Evolutionary conservation across 1,140 invertebrate genomes (phyloP).

Genomic region (Octopus bimaculoides): DNA sequence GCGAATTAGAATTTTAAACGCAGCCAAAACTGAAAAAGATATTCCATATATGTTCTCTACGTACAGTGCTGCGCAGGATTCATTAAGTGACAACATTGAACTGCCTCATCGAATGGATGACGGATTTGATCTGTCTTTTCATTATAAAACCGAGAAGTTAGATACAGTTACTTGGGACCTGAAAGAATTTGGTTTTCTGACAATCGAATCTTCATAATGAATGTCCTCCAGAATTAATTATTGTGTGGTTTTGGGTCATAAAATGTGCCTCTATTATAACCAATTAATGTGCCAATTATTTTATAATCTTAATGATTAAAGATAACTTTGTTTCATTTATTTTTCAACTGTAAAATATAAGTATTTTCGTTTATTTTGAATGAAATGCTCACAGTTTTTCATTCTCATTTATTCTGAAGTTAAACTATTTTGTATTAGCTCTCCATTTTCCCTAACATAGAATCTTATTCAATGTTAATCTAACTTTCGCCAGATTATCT

Average conservation of each 20-base stretch:
- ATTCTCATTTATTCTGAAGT: too few relatives aligned
- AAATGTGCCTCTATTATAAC: neutral
- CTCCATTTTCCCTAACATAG: too few relatives aligned
- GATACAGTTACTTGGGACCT: neutral
- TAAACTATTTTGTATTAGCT: too few relatives aligned
- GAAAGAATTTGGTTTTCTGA: neutral
- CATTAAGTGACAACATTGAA: conserved; percentile 16
- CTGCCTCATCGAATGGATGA: neutral
- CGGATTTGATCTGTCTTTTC: neutral
- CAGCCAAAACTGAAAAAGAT: conserved; percentile 41
- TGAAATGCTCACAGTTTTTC: neutral
- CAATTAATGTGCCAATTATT: neutral
- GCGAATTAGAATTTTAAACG: conserved; percentile 33
- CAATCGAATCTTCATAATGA: neutral
- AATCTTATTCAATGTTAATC: too few relatives aligned
- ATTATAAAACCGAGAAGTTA: neutral
- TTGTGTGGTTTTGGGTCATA: neutral
- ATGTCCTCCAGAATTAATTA: neutral
- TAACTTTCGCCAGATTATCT: too few relatives aligned
- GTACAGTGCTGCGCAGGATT: conserved; percentile 40
- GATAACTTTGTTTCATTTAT: neutral
- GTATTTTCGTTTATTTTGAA: neutral
- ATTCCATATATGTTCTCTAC: conserved; percentile 44
- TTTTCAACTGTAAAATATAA: neutral
- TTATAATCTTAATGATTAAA: neutral